Evolutionary conservation across 64 coral and sea anemone species (phyloP), one percentile per base, ranked within the genome.

Genomic region (Exaiptasia diaphana): DNA sequence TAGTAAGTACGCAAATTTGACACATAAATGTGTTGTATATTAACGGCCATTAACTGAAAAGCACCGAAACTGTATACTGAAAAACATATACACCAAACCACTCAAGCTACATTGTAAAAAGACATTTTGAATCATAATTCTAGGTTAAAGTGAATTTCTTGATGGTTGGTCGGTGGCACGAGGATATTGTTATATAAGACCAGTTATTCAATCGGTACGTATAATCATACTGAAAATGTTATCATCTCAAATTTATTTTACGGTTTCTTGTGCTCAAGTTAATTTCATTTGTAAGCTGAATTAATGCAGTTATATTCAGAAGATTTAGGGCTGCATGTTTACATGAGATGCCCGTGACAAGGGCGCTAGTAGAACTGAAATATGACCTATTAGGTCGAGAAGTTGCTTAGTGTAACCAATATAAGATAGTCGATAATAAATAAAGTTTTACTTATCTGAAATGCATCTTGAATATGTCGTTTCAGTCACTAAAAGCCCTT

Each of bases 201-300:
- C 75, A 78, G 53, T 24, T 78, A 34, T 78, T 78, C 59, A 78
- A 78, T 37, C 52, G 59, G 76, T 62, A 63, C 28, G 38, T 32
- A 3, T n/a, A n/a, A n/a, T n/a, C n/a, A n/a, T n/a, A n/a, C n/a
- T n/a, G n/a, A n/a, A n/a, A n/a, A n/a, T n/a, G n/a, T n/a, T n/a
- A n/a, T n/a, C n/a, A n/a, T n/a, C n/a, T n/a, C n/a, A n/a, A n/a
- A n/a, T n/a, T n/a, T n/a, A n/a, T n/a, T n/a, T n/a, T n/a, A n/a
- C n/a, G n/a, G 32, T 60, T 1, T 4, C 6, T 2, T 60, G 22
- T 2, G 4, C 17, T 3, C 1, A 13, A 32, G 17, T 8, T 9
- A 59, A 23, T 6, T 26, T 6, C 31, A 20, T 54, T 54, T 54
- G 14, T 4, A 54, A 4, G 24, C 24, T 13, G 36, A 23, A 59